Conservation (phyloP, 1,140 invertebrate genomes). For the Saccostrea glomerata region DNA sequence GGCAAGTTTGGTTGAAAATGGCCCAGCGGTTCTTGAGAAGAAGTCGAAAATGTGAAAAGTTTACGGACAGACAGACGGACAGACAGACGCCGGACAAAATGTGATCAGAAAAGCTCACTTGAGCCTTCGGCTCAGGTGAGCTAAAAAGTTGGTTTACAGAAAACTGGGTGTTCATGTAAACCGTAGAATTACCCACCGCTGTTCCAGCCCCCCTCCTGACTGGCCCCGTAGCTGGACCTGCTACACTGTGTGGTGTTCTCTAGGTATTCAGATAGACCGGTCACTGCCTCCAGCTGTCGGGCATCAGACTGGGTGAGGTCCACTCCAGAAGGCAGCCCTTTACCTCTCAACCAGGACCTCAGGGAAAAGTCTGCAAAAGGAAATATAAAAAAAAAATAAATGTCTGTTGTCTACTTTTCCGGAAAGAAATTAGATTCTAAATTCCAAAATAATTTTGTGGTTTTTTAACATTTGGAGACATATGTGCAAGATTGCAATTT, state of each 20-base stretch:
- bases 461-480: background rate
- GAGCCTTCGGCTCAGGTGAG: no score
- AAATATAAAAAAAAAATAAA: background rate
- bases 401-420: background rate
- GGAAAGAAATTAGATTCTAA: background rate
- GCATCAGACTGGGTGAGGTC: background rate
- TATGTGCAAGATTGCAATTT: background rate
- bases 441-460: background rate
- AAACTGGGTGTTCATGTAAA: no score
- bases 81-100: no score
- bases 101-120: no score
- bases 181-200: background rate
- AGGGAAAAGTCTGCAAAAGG: constrained; percentile 16
- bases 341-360: background rate
- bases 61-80: no score
- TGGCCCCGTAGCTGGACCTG: background rate
- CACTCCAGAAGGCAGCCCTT: background rate
- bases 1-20: no score
- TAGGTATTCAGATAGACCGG: background rate
- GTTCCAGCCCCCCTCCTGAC: background rate
- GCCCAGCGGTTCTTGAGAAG: no score
- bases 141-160: no score
- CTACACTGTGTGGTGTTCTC: background rate
- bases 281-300: background rate
- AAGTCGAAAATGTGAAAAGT: no score